A percentile compares a stretch with the other conserved stretches of the same genome.
phyloP scores from a whole-genome alignment of 2,797 vertebrate genomes.

The Sandelia bainsii region DNA sequence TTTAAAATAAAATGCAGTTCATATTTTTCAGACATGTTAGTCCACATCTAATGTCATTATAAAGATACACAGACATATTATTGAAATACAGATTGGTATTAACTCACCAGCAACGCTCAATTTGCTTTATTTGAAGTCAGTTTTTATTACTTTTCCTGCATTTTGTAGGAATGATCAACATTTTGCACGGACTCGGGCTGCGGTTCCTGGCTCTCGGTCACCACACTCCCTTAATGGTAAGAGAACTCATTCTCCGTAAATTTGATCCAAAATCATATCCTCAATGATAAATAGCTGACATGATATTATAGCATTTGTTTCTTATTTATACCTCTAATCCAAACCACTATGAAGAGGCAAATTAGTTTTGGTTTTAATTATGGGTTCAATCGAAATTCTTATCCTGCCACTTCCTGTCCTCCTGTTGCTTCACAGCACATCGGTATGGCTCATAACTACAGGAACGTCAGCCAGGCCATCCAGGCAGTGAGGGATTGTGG shows the following conservation, averaged over 20 bases:
- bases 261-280: background rate
- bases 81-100: too few species aligned
- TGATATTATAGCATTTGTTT: too few species aligned
- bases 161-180: conserved; percentile 95
- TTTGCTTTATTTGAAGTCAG: too few species aligned
- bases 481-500: conserved; percentile 97
- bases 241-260: background rate
- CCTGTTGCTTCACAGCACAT: conserved; percentile 87
- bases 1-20: too few species aligned
- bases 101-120: too few species aligned
- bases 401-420: background rate
- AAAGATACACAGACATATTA: too few species aligned
- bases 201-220: conserved; percentile 95
- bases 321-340: background rate
- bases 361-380: too few species aligned
- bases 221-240: conserved; percentile 97
- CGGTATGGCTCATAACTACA: conserved; percentile 98
- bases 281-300: background rate
- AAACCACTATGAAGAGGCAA: background rate
- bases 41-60: too few species aligned
- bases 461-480: conserved; percentile 96
- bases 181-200: conserved; percentile 95
- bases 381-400: too few species aligned
- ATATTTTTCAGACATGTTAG: too few species aligned
- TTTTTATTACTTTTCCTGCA: background rate